Percentiles rank a stretch among this genome's conserved stretches.
Evolutionary conservation across 1,140 invertebrate genomes (phyloP).

Genomic region (Atta colombica): DNA sequence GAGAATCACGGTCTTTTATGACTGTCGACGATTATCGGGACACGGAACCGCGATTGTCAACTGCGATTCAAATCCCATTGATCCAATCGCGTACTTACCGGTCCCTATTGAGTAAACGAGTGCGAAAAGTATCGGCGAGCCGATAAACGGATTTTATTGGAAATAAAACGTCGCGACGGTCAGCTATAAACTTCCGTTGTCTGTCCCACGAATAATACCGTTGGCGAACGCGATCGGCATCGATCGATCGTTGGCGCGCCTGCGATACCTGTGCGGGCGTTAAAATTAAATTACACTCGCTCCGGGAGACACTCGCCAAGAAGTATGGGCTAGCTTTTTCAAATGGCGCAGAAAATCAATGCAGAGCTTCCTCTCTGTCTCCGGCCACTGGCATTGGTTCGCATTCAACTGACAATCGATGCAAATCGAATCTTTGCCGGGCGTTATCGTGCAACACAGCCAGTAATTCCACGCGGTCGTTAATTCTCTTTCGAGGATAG

Average conservation of each 20-base stretch:
- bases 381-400: constrained; percentile 1
- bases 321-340: constrained; percentile 61
- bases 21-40: constrained; percentile 12
- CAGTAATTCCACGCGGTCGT: constrained; percentile 47
- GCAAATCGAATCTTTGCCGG: constrained; percentile 63
- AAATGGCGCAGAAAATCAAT: constrained; percentile 72
- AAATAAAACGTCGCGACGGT: constrained; percentile 52
- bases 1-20: constrained; percentile 36
- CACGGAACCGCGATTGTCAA: constrained; percentile 22
- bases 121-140: constrained; percentile 50
- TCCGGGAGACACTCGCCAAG: constrained; percentile 41
- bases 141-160: constrained; percentile 61
- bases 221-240: constrained; percentile 22
- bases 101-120: constrained; percentile 29
- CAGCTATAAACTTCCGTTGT: constrained; percentile 64
- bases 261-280: constrained; percentile 59
- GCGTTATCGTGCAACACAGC: constrained; percentile 48
- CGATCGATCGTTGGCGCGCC: constrained; percentile 45
- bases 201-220: constrained; percentile 58
- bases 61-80: constrained; percentile 31
- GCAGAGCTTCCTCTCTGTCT: constrained; percentile 25
- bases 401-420: constrained; percentile 48
- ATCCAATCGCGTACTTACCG: constrained; percentile 35
- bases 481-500: constrained; percentile 38
- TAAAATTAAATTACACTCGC: constrained; percentile 72